Percentiles rank a stretch among this genome's conserved stretches.
Evolutionary conservation across 2,888 invertebrate species (phyloP).

Genomic region (Ceramica pisi): DNA sequence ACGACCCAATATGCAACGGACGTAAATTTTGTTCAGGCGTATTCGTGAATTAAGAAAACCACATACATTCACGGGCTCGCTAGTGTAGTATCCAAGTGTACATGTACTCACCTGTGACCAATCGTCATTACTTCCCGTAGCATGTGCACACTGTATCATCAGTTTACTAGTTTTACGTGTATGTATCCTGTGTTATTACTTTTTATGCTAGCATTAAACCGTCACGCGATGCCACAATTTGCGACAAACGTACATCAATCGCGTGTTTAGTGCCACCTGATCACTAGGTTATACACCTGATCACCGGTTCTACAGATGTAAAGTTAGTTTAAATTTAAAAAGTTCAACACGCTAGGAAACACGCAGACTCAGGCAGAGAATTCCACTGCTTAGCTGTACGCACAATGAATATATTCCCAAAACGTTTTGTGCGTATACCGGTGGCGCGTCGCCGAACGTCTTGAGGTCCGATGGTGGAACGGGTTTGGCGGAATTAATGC

Average conservation of each 20-base stretch:
- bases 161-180: conserved; percentile 9
- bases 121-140: neutral
- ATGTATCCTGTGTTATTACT: conserved; percentile 49
- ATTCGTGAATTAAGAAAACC: neutral
- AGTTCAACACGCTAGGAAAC: no score
- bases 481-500: no score
- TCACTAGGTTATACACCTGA: no score
- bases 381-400: no score
- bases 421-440: no score
- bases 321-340: no score
- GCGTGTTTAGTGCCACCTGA: conserved; percentile 24
- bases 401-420: no score
- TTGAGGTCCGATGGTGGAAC: no score
- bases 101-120: conserved; percentile 5
- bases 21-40: neutral
- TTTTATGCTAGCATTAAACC: conserved; percentile 2
- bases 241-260: conserved; percentile 17
- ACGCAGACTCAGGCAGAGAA: no score
- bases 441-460: no score
- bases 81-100: neutral
- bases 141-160: conserved; percentile 21
- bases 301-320: neutral
- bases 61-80: neutral
- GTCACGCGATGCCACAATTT: conserved; percentile 39
- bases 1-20: neutral